Evolutionary conservation across 2,888 invertebrate species (phyloP), one percentile per base, ranked within the genome.

Genomic region (Catotricha subobsoleta): DNA sequence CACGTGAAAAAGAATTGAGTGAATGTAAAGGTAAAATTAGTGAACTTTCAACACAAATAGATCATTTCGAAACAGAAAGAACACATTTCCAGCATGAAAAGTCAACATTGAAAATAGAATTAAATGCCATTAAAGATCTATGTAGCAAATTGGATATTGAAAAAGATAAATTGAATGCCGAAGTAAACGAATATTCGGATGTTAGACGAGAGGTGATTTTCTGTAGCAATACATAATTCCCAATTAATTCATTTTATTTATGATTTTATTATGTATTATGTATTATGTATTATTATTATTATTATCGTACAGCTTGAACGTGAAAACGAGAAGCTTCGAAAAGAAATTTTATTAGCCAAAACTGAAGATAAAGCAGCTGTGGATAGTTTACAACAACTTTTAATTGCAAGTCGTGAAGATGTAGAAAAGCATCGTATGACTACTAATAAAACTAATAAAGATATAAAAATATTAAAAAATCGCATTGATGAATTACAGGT

Each of bases 111-210:
- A 76, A 77, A 49, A 68, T 67, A n/a, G 76, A 77, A 50, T 52
- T 76, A 28, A 59, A 60, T 35, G 68, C 71, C 12, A 63, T 71
- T 38, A 67, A 71, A 48, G 72, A 75, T 46, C 56, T 76, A 20
- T 74, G 74, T 49, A 60, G 68, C 52, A 67, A 69, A 62, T 52
- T 80, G 53, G 71, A 82, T 60, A 68, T 69, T 56, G 69, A 81
- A 63, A 74, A 78, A 55, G 71, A 79, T 51, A 67, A 68, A 57
- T 57, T 76, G 2, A 59, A 67, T 48, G 64, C 66, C n/a, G 69
- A 73, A 46, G 52, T 71, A 1, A 58, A 62, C 12, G 68, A 69
- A 43, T 62, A 66, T 44, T 67, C 68, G 29, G 59, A 60, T 5
- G 49, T 58, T 42, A 61, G 58, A 48, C 48, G 52, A 15, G 61